Percentiles rank a stretch among this genome's conserved stretches.
Evolutionary conservation across 2,797 vertebrate genomes (phyloP).

Genomic region (Scleropages formosus): DNA sequence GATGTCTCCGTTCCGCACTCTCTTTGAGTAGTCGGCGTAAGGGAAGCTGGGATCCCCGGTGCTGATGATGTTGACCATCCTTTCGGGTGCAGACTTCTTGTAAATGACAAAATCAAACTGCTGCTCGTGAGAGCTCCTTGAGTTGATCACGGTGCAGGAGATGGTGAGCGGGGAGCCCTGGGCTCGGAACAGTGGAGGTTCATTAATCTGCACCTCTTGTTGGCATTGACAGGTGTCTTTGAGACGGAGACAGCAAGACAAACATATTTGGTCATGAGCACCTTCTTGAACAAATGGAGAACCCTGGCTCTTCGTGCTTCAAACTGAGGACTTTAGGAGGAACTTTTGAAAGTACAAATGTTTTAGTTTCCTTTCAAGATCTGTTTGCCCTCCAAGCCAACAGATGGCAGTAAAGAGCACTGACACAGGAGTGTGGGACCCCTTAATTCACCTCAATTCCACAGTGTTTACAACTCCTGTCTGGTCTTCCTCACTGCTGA

Average conservation of each 20-base stretch:
- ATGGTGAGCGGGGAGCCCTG: conserved; percentile 56
- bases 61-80: conserved; percentile 53
- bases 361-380: too few relatives aligned
- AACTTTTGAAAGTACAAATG: too few relatives aligned
- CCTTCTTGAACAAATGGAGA: too few relatives aligned
- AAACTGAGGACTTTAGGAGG: too few relatives aligned
- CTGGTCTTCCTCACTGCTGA: too few relatives aligned
- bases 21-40: accelerated
- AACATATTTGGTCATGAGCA: not conserved
- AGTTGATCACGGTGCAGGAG: conserved; percentile 64
- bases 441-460: too few relatives aligned
- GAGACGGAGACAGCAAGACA: conserved; percentile 24
- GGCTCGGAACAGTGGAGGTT: conserved; percentile 68
- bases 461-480: too few relatives aligned
- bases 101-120: conserved; percentile 54
- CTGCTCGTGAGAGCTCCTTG: not conserved
- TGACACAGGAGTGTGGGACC: too few relatives aligned
- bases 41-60: accelerated
- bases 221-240: conserved; percentile 58
- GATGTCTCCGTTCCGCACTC: conserved; percentile 43
- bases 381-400: too few relatives aligned
- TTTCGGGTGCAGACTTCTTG: accelerated
- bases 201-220: conserved; percentile 51
- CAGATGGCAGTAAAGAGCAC: too few relatives aligned
- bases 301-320: too few relatives aligned